Percentiles rank a stretch among this genome's conserved stretches.
Evolutionary conservation across 2,888 invertebrate species (phyloP).

Genomic region (Ormyrus labotus): DNA sequence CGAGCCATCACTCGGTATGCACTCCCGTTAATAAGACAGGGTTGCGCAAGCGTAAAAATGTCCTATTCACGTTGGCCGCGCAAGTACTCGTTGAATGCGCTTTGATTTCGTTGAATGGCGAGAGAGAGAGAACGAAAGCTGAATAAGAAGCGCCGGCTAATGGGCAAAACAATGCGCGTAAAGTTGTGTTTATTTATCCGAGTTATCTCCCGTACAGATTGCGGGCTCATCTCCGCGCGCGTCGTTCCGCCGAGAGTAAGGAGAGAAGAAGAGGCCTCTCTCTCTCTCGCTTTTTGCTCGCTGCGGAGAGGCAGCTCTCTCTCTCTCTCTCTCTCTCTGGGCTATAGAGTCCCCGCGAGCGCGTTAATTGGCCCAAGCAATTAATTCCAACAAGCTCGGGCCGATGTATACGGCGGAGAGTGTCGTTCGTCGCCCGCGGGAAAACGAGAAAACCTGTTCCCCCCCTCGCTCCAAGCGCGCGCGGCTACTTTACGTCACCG

Average conservation of each 20-base stretch:
- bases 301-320: constrained; percentile 50
- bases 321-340: constrained; percentile 57
- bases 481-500: background rate
- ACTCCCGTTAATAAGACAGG: no score
- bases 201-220: constrained; percentile 35
- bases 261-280: background rate
- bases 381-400: constrained; percentile 75
- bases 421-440: constrained; percentile 47
- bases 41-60: constrained; percentile 6
- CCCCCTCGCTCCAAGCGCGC: background rate
- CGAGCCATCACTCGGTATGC: no score
- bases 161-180: constrained; percentile 46
- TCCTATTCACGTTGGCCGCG: background rate
- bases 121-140: constrained; percentile 36
- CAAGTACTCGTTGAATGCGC: background rate
- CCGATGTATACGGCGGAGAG: constrained; percentile 52
- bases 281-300: background rate
- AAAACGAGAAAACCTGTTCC: constrained; percentile 55
- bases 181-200: constrained; percentile 50
- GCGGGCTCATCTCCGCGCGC: background rate
- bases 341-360: constrained; percentile 63
- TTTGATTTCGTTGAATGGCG: constrained; percentile 30
- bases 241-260: constrained; percentile 18
- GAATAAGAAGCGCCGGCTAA: constrained; percentile 45
- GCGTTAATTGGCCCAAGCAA: constrained; percentile 75